Base-by-base conservation (phyloP, 2,888 invertebrate genomes). In the Aphodius sticticus region DNA sequence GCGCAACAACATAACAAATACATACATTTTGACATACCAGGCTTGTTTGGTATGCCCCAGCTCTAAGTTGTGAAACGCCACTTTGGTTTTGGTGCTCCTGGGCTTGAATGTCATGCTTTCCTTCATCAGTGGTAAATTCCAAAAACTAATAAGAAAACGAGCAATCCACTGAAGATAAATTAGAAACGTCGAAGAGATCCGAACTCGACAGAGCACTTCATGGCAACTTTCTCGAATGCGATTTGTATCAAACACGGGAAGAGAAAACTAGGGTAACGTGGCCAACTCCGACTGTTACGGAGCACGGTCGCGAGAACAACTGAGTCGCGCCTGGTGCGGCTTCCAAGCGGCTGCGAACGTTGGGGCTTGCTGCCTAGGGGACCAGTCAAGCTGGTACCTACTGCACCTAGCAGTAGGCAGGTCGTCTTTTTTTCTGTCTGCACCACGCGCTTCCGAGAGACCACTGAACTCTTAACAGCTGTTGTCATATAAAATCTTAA, bases 11-110 rank as follows among this genome's bases (percentile, higher is more conserved):
- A 36, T 76, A 81, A 76, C 53, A 69, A 81, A 83, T 81, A 86
- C 86, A 82, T 86, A 87, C 87, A 87, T 86, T 87, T 86, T 86
- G 81, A 87, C 88, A 84, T 88, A 87, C 87, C 88, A 87, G 83
- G 87, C 87, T 83, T 86, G 85, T 81, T 86, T 87, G 77, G 84
- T 82, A 79, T 83, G 82, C 76, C 86, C 85, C 80, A 83, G 83
- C 81, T 86, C 86, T 79, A 85, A 82, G 80, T 83, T 84, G 82
- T 85, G 84, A 78, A 85, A 84, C 16, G 85, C 84, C 81, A 85
- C 84, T 81, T 86, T 85, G 81, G 84, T 85, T 81, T 86, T 85
- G 16, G 76, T 70, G 81, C 83, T 83, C 82, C 85, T 86, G 74
- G 86, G 85, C 82, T 85, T 85, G 81, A 87, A 86, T 84, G 86